Conservation (phyloP, 2,113 vertebrate genomes). For the Cnemophilus loriae region DNA sequence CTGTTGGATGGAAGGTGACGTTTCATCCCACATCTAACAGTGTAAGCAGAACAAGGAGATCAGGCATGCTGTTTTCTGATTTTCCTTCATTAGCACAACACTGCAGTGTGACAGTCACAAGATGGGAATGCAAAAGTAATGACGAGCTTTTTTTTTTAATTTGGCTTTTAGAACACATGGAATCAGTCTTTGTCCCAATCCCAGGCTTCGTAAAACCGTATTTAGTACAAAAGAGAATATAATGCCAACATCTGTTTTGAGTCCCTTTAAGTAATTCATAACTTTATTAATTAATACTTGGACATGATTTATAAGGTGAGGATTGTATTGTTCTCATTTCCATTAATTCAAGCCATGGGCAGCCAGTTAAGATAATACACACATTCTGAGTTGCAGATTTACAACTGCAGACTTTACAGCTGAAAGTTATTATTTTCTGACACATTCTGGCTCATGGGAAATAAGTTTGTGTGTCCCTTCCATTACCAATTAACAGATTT, state of each 20-base stretch:
- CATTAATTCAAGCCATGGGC: neutral
- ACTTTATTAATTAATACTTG: conserved; percentile 19
- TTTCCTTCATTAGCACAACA: neutral
- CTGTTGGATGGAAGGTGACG: neutral
- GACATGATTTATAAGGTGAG: neutral
- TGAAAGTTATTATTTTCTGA: conserved; percentile 23
- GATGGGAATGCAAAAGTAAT: neutral
- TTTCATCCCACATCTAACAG: neutral
- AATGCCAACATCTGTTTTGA: neutral
- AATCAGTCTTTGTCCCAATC: neutral
- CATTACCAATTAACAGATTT: neutral
- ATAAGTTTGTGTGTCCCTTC: neutral
- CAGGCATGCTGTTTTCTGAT: neutral
- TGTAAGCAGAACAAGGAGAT: neutral
- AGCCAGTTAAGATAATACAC: neutral
- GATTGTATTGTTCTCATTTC: neutral
- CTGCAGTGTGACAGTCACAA: neutral
- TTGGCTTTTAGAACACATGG: neutral
- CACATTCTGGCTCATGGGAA: neutral
- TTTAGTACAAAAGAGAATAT: conserved; percentile 15
- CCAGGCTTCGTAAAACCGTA: neutral
- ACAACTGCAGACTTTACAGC: conserved; percentile 4
- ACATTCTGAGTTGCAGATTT: neutral
- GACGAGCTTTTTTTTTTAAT: neutral
- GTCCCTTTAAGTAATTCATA: conserved; percentile 1